phyloP scores from a whole-genome alignment of 2,797 vertebrate genomes.

The Alosa sapidissima region DNA sequence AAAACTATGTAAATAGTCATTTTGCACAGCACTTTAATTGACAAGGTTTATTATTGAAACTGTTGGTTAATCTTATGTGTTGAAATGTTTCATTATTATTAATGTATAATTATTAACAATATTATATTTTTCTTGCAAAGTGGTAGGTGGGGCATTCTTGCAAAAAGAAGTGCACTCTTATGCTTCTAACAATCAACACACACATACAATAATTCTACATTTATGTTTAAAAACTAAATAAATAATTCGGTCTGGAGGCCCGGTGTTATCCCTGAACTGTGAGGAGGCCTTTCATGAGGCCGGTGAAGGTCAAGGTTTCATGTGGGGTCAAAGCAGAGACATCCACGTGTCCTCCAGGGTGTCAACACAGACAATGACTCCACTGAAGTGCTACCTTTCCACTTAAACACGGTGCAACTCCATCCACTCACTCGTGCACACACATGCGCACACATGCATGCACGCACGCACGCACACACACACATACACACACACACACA shows the following conservation, averaged over 20 bases:
- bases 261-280: conserved; percentile 8
- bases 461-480: conserved; percentile 34
- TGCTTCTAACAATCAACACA: not conserved
- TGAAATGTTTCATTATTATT: not conserved
- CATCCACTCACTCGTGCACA: conserved; percentile 53
- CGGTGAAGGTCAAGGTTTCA: not conserved
- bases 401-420: conserved; percentile 43
- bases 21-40: too few species aligned
- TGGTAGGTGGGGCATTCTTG: too few species aligned
- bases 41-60: too few species aligned
- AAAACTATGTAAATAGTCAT: too few species aligned
- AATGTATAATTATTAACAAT: not conserved
- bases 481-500: conserved; percentile 17
- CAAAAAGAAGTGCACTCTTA: too few species aligned
- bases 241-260: not conserved
- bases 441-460: not conserved
- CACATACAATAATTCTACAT: not conserved
- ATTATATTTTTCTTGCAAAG: not conserved
- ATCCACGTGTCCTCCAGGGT: conserved; percentile 18
- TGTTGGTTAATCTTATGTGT: too few species aligned
- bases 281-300: conserved; percentile 1
- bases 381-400: conserved; percentile 56
- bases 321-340: conserved; percentile 13
- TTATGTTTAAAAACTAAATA: not conserved
- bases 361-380: conserved; percentile 19